A percentile compares a stretch with the other conserved stretches of the same genome.
phyloP scores from a whole-genome alignment of 2,113 vertebrate genomes.

The Nannobrachium achirus region DNA sequence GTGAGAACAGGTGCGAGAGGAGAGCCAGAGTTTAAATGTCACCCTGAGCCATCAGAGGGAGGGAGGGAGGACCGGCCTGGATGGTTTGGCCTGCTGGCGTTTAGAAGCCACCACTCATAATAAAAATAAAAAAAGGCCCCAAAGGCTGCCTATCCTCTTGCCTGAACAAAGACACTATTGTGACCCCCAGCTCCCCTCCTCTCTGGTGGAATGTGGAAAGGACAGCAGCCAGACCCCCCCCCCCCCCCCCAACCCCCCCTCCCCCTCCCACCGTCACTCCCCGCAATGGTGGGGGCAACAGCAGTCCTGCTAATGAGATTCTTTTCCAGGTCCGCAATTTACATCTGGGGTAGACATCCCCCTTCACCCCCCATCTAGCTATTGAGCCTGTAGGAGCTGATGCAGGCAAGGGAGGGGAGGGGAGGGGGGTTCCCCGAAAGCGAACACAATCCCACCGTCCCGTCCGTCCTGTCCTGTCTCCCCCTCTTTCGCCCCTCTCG shows the following conservation, averaged over 20 bases:
- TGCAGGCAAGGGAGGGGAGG: slow-evolving; percentile 65
- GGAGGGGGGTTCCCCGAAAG: slow-evolving; percentile 64
- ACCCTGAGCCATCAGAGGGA: slow-evolving; percentile 16
- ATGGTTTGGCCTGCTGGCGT: slow-evolving; percentile 46
- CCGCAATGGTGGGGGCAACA: slow-evolving; percentile 62
- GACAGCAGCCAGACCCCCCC: slow-evolving; percentile 78
- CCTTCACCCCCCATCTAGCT: slow-evolving; percentile 78
- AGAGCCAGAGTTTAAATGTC: slow-evolving; percentile 62
- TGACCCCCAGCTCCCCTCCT: slow-evolving; percentile 68
- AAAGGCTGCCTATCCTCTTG: slow-evolving; percentile 75
- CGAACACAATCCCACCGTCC: slow-evolving; percentile 81
- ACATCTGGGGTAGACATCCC: slow-evolving; percentile 87
- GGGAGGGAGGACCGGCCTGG: slow-evolving; percentile 36
- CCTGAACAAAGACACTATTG: slow-evolving; percentile 83
- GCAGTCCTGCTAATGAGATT: slow-evolving; percentile 86
- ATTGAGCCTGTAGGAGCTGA: slow-evolving; percentile 79
- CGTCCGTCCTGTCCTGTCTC: slow-evolving; percentile 31
- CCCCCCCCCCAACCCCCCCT: slow-evolving; percentile 70
- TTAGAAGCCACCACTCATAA: slow-evolving; percentile 72
- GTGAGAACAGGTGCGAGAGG: slow-evolving; percentile 14
- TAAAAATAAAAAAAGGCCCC: slow-evolving; percentile 59
- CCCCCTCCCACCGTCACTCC: slow-evolving; percentile 17
- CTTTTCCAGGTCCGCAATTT: slow-evolving; percentile 87
- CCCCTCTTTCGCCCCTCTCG: slow-evolving; percentile 56
- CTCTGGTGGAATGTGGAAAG: slow-evolving; percentile 76